Conservation (phyloP, 2,888 invertebrate genomes). For the Drosophila rellima region DNA sequence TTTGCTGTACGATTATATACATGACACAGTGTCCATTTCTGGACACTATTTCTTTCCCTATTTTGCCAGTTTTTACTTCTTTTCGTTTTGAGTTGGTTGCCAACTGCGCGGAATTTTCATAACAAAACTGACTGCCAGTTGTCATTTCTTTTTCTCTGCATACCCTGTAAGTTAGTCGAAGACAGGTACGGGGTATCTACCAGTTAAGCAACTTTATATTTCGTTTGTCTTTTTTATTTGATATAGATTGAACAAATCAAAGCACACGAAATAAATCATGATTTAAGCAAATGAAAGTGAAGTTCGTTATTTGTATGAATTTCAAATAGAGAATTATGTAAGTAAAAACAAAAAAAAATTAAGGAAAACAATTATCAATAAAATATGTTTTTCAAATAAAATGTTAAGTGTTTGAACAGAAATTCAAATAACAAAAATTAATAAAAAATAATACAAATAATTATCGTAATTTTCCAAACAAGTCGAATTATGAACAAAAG, state of each 20-base stretch:
- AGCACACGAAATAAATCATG: not conserved
- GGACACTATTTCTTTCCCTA: constrained; percentile 13
- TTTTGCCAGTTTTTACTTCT: constrained; percentile 38
- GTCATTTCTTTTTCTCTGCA: constrained; percentile 13
- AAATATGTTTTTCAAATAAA: not conserved
- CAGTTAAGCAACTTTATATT: not conserved
- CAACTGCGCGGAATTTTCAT: constrained; percentile 16
- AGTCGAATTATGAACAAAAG: not conserved
- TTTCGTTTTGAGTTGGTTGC: not conserved
- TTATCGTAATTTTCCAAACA: not conserved
- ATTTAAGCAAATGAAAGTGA: not conserved
- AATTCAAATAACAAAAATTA: not conserved
- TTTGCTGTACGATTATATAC: constrained; percentile 45
- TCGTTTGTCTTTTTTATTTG: not conserved
- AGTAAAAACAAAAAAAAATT: not conserved
- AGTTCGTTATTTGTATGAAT: not conserved
- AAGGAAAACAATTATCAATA: not conserved
- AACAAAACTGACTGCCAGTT: constrained; percentile 27
- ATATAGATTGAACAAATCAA: not conserved
- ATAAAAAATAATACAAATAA: not conserved
- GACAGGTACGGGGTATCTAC: not conserved
- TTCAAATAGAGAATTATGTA: not conserved
- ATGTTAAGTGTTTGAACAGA: too few species aligned
- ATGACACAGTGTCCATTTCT: constrained; percentile 63
- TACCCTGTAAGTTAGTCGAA: not conserved